A percentile compares a stretch with the other conserved stretches of the same genome.
Conservation (phyloP, 2,797 vertebrate species). For the Hypotaenidia philippensis region DNA sequence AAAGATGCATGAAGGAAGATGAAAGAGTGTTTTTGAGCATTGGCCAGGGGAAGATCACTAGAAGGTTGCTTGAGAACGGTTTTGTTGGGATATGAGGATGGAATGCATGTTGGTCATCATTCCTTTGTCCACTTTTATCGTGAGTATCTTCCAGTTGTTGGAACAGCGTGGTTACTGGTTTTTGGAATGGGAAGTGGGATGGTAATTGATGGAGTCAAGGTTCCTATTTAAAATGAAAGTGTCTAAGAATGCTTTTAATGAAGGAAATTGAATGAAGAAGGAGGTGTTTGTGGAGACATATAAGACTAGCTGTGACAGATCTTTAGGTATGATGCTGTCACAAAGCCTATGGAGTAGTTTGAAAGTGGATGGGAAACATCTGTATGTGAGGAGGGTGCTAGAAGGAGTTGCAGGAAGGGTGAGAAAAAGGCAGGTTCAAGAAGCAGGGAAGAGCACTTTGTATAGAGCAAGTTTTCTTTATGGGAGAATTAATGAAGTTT, state of each 20-base stretch:
- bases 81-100: not conserved
- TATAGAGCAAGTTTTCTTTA: not conserved
- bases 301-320: not conserved
- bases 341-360: not conserved
- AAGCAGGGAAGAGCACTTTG: not conserved
- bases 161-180: not conserved
- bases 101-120: not conserved
- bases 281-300: not conserved
- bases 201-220: not conserved
- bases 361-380: not conserved
- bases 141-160: not conserved
- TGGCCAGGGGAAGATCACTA: not conserved
- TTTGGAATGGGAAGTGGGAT: not conserved
- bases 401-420: not conserved
- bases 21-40: not conserved
- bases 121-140: not conserved
- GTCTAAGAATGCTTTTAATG: not conserved
- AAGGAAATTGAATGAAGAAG: not conserved
- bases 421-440: not conserved
- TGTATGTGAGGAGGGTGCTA: not conserved
- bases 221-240: not conserved
- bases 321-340: not conserved
- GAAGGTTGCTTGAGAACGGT: not conserved
- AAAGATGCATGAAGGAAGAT: not conserved
- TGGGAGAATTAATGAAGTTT: not conserved